These are phyloP conservation scores for Hirtodrosophila duncani DNA, from an alignment of 2,888 invertebrate species.

Conservation along the genomic window DNA sequence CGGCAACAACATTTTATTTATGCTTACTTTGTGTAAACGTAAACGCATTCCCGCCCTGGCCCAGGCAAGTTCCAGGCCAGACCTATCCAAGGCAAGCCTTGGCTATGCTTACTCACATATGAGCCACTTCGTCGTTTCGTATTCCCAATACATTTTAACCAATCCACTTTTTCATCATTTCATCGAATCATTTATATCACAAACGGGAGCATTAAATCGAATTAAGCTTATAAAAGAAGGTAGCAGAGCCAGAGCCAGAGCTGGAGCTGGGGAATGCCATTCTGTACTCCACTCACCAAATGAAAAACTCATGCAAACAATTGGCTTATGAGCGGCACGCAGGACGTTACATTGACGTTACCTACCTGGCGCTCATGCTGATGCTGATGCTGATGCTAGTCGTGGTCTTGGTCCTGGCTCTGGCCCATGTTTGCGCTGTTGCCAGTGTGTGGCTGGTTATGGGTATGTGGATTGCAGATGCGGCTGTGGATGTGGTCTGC, in stretches of 20 bases:
- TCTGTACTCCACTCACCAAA: constrained; percentile 63
- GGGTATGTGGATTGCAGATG: constrained; percentile 10
- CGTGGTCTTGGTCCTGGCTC: constrained; percentile 9
- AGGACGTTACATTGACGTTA: constrained; percentile 21
- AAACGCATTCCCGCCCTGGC: constrained; percentile 52
- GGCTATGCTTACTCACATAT: constrained; percentile 15
- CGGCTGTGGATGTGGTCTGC: no score
- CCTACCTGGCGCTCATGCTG: not conserved
- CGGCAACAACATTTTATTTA: constrained; percentile 61
- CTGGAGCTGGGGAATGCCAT: not conserved
- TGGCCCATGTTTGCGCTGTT: constrained; percentile 36
- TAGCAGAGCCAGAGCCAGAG: not conserved
- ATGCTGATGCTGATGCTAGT: not conserved
- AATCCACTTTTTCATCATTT: constrained; percentile 74
- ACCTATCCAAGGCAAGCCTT: not conserved
- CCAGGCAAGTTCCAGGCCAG: not conserved
- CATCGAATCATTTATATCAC: constrained; percentile 73
- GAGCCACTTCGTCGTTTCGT: constrained; percentile 29
- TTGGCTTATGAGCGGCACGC: constrained; percentile 66
- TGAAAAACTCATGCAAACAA: constrained; percentile 66
- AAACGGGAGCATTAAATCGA: constrained; percentile 75
- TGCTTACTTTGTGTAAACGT: constrained; percentile 71
- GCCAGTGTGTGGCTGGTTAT: constrained; percentile 10
- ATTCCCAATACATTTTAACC: constrained; percentile 74
- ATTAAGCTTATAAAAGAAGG: constrained; percentile 69